These are phyloP conservation scores for Bombus haemorrhoidalis DNA, from an alignment of 1,140 invertebrate genomes.

Conservation along the genomic window DNA sequence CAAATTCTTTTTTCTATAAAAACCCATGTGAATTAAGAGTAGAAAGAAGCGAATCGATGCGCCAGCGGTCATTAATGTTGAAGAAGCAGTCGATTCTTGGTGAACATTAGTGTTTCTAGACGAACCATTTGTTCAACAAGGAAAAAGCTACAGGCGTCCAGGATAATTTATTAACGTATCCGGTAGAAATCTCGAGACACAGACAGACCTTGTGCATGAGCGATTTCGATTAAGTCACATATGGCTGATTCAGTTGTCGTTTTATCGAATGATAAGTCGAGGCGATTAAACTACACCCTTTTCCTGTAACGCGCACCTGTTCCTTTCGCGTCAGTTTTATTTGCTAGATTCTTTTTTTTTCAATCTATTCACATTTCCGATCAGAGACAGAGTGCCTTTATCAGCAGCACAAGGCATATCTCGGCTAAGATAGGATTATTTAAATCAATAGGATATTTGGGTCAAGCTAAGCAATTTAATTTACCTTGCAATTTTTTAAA, in stretches of 20 bases:
- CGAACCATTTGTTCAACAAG: background rate
- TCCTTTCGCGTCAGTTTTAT: conserved; percentile 47
- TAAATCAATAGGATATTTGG: background rate
- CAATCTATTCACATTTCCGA: background rate
- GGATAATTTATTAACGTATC: conserved; percentile 25
- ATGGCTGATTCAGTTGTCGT: conserved; percentile 56
- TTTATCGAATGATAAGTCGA: conserved; percentile 70
- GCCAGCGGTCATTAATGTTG: background rate
- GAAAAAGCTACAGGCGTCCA: conserved; percentile 17
- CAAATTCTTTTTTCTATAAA: background rate
- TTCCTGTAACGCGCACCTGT: conserved; percentile 56
- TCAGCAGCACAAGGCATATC: conserved; percentile 14
- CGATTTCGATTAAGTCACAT: conserved; percentile 59
- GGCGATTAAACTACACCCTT: conserved; percentile 61
- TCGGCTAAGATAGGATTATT: background rate
- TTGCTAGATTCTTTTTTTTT: conserved; percentile 18
- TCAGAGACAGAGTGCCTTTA: background rate
- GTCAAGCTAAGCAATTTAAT: background rate
- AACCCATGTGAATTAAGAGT: background rate
- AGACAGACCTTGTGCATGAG: conserved; percentile 42
- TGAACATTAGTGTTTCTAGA: background rate
- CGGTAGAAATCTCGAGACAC: conserved; percentile 43
- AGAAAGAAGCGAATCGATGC: background rate
- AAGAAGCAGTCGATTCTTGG: background rate
- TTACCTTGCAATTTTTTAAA: background rate